phyloP scores from a whole-genome alignment of 2,888 invertebrate genomes.

The Leptinotarsa rubiginosa region DNA sequence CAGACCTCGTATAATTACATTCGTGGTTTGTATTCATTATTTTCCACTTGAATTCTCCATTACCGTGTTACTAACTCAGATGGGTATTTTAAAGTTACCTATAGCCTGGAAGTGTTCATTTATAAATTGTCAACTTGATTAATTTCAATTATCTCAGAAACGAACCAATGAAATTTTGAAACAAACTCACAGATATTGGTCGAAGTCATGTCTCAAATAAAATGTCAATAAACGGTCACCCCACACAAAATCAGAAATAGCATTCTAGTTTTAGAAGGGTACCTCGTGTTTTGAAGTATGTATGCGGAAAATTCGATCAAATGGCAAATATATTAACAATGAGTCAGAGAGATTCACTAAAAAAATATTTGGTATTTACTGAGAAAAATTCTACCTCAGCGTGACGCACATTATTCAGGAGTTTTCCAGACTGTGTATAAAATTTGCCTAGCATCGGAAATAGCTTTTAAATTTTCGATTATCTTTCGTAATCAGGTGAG shows the following conservation, averaged over 20 bases:
- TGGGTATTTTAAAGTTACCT: too few species aligned
- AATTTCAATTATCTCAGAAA: not conserved
- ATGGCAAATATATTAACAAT: constrained; percentile 8
- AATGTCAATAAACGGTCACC: constrained; percentile 7
- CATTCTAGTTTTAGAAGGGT: constrained; percentile 6
- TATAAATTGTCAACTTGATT: too few species aligned
- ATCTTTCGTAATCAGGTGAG: constrained; percentile 1
- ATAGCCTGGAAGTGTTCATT: too few species aligned
- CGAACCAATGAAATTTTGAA: not conserved
- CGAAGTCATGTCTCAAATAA: constrained; percentile 6
- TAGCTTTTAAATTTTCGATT: not conserved
- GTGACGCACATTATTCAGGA: constrained; percentile 18
- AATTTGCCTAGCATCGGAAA: not conserved
- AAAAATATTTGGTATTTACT: constrained; percentile 20
- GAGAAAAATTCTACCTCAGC: not conserved
- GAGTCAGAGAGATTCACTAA: constrained; percentile 20
- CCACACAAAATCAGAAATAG: constrained; percentile 17
- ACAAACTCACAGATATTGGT: not conserved
- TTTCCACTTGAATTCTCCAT: too few species aligned
- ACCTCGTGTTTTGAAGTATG: constrained; percentile 3
- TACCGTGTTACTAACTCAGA: too few species aligned
- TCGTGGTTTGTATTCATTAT: too few species aligned
- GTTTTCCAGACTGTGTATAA: constrained; percentile 8
- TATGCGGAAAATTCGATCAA: constrained; percentile 18
- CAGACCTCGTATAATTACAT: too few species aligned